Conservation (phyloP, 2,888 invertebrate species). For the Andrena bicolor region DNA sequence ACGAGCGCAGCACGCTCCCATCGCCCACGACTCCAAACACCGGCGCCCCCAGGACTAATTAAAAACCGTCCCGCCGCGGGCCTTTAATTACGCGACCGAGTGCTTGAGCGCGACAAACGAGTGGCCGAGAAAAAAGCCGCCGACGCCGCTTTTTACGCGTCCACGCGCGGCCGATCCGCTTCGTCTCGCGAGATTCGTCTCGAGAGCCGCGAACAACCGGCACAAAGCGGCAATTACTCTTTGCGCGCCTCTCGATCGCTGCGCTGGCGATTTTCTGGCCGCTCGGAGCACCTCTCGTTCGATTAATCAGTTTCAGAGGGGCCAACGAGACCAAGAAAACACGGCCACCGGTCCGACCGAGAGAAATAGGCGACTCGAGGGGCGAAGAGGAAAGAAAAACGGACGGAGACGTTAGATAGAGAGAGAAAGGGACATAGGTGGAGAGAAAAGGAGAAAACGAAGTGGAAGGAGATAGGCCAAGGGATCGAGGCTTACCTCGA, state of each 20-base stretch:
- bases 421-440: no score
- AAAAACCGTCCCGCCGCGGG: slow-evolving; percentile 8
- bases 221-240: slow-evolving; percentile 41
- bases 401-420: no score
- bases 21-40: neutral
- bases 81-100: slow-evolving; percentile 21
- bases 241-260: slow-evolving; percentile 23
- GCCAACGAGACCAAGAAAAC: slow-evolving; percentile 27
- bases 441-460: neutral
- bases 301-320: slow-evolving; percentile 46
- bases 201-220: slow-evolving; percentile 24
- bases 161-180: slow-evolving; percentile 21
- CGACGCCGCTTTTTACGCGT: slow-evolving; percentile 20
- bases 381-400: neutral
- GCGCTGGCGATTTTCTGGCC: slow-evolving; percentile 38
- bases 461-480: slow-evolving; percentile 10
- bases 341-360: neutral
- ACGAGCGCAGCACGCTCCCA: neutral
- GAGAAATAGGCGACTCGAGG: neutral
- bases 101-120: slow-evolving; percentile 22
- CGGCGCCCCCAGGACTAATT: slow-evolving; percentile 16
- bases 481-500: slow-evolving; percentile 63
- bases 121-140: neutral
- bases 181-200: slow-evolving; percentile 18
- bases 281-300: slow-evolving; percentile 35